These are phyloP conservation scores for Sandelia bainsii DNA, from an alignment of 2,797 vertebrate species.

Conservation along the genomic window DNA sequence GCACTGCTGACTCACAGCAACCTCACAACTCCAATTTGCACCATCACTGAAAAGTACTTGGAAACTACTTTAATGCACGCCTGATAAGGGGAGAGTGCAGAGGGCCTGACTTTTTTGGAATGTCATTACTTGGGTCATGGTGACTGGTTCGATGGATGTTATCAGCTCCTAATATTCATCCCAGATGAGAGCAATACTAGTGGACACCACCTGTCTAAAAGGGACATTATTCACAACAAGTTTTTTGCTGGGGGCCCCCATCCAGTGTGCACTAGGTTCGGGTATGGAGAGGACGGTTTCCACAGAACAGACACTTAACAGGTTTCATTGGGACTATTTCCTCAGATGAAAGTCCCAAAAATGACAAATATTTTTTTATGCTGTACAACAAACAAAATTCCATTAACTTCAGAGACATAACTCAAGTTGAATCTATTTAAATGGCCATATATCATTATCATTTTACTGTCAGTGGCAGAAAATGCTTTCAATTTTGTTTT, in stretches of 20 bases:
- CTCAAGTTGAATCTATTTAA: too few species aligned
- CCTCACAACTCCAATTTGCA: constrained; percentile 62
- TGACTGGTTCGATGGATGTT: constrained; percentile 51
- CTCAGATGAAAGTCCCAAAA: too few species aligned
- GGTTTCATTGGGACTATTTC: too few species aligned
- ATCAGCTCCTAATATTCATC: constrained; percentile 51
- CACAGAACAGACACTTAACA: too few species aligned
- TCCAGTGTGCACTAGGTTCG: too few species aligned
- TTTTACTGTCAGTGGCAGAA: too few species aligned
- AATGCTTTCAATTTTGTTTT: too few species aligned
- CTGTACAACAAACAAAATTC: too few species aligned
- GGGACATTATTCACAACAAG: constrained; percentile 11
- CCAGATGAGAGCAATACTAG: constrained; percentile 6
- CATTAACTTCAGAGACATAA: too few species aligned
- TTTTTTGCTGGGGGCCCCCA: neutral
- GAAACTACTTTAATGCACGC: constrained; percentile 59
- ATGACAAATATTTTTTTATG: too few species aligned
- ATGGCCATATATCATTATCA: too few species aligned
- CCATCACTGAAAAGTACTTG: constrained; percentile 65
- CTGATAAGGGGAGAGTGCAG: constrained; percentile 46
- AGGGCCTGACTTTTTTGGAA: constrained; percentile 47
- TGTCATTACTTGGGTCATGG: constrained; percentile 56
- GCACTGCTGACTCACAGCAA: constrained; percentile 67
- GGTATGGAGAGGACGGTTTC: too few species aligned
- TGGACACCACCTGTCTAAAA: constrained; percentile 16